A percentile compares a stretch with the other conserved stretches of the same genome.
phyloP scores from a whole-genome alignment of 53 echinoderm and acorn worm genomes.

The Arbacia lixula region DNA sequence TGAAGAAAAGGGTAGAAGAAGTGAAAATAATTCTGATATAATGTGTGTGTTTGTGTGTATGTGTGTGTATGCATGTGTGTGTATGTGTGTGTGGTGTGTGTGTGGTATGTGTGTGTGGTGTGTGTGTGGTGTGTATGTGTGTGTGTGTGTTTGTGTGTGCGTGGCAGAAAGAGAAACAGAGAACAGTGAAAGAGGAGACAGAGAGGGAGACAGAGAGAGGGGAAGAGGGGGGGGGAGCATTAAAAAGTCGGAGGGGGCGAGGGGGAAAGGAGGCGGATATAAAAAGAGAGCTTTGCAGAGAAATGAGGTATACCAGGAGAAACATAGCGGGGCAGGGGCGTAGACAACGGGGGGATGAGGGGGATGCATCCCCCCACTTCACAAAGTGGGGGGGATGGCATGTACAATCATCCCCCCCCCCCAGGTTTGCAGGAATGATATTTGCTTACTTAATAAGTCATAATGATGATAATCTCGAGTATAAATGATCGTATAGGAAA shows the following conservation, averaged over 20 bases:
- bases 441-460: no score
- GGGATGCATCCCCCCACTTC: no score
- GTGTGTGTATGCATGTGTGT: no score
- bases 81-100: slow-evolving; percentile 34
- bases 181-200: background rate
- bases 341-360: no score
- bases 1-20: no score
- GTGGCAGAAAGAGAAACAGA: background rate
- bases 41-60: no score
- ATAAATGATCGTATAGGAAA: no score
- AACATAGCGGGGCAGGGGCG: background rate
- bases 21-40: no score
- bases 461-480: no score
- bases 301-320: background rate
- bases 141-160: background rate
- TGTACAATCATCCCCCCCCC: no score
- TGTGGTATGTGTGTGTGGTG: slow-evolving; percentile 1
- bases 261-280: background rate
- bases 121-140: background rate
- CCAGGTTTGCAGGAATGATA: no score
- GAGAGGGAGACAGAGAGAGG: background rate
- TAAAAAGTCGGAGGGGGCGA: background rate
- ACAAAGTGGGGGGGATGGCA: no score
- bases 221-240: background rate
- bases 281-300: background rate